These are phyloP conservation scores for Mantis religiosa DNA, from an alignment of 2,888 invertebrate genomes.

Conservation along the genomic window DNA sequence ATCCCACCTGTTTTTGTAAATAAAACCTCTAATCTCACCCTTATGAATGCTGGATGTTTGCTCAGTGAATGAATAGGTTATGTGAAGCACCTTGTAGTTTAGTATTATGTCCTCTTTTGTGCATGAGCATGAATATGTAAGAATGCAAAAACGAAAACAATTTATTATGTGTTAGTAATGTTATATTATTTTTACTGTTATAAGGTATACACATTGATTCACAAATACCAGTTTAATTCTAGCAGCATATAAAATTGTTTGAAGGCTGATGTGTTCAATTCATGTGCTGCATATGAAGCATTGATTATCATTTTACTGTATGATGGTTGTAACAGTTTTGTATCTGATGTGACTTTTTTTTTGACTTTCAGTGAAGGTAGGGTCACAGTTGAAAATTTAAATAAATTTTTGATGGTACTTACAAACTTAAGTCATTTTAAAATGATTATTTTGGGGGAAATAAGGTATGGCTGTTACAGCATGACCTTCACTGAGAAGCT, in stretches of 20 bases:
- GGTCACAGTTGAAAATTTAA: neutral
- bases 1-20: neutral
- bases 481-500: neutral
- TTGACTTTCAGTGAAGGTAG: neutral
- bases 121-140: neutral
- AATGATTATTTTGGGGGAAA: neutral
- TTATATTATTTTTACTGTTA: neutral
- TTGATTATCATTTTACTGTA: neutral
- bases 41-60: neutral
- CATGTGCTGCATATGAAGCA: neutral
- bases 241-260: neutral
- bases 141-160: neutral
- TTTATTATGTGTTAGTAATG: neutral
- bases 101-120: neutral
- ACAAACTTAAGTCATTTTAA: neutral
- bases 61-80: neutral
- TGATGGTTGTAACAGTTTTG: neutral
- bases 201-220: neutral
- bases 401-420: neutral
- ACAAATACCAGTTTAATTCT: neutral
- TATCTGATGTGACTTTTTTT: neutral
- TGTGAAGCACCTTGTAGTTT: neutral
- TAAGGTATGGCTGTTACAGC: neutral
- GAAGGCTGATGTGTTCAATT: neutral
- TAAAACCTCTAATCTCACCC: neutral